Evolutionary conservation across 2,888 invertebrate species (phyloP), one percentile per base, ranked within the genome.

Genomic region (Disparrhopalites patrizii): DNA sequence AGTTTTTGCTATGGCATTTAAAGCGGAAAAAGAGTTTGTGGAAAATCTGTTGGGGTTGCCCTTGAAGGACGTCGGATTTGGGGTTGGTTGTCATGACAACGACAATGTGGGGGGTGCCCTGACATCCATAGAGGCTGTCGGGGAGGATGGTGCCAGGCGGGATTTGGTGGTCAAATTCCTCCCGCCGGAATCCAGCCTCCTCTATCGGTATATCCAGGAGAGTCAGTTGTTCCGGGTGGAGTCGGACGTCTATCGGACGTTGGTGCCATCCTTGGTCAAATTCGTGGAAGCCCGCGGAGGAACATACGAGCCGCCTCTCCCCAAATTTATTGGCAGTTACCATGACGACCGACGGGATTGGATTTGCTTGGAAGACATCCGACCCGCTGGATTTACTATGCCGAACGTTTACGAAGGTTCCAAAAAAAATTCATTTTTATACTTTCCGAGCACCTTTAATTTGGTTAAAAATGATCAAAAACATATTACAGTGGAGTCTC

Each of bases 371-470:
- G 70, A 68, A 54, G 70, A 70, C 27, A 5, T 68, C 4, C 55
- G 70, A 23, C 66, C 68, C 0, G 2, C 38, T 23, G 70, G 70
- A 10, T 70, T 50, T 43, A 51, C 18, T 10, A 67, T 70, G 68
- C 64, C 58, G 5, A 50, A 63, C 25, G 68, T 68, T 30, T 67
- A 51, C 18, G 23, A 13, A 20, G 47, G n/a, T n/a, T n/a, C n/a
- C n/a, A n/a, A n/a, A n/a, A n/a, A n/a, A n/a, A n/a, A n/a, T n/a
- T n/a, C n/a, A n/a, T n/a, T n/a, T n/a, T n/a, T n/a, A n/a, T n/a
- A n/a, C n/a, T n/a, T n/a, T n/a, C n/a, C n/a, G n/a, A n/a, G n/a
- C n/a, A n/a, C n/a, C n/a, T n/a, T n/a, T n/a, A n/a, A n/a, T n/a
- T n/a, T n/a, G n/a, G n/a, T n/a, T n/a, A n/a, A n/a, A n/a, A n/a